These are phyloP conservation scores for Euzophera pinguis DNA, from an alignment of 2,888 invertebrate genomes.

Conservation along the genomic window DNA sequence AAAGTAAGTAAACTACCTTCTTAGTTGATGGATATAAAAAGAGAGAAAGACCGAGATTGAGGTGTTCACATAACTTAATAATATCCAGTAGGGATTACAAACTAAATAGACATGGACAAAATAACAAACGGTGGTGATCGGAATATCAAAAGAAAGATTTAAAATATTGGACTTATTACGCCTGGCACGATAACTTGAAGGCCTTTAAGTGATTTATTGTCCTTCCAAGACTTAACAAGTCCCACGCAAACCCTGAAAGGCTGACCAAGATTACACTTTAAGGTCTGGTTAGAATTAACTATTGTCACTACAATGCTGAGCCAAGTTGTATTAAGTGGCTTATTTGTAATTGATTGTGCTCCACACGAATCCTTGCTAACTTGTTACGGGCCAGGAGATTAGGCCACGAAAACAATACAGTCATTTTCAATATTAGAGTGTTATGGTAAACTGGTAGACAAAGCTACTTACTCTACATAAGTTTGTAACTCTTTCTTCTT, in stretches of 20 bases:
- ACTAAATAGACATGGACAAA: no score
- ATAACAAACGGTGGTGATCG: no score
- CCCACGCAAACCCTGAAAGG: background rate
- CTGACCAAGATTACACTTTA: slow-evolving; percentile 1
- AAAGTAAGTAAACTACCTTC: no score
- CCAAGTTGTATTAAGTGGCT: slow-evolving; percentile 2
- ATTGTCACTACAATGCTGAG: slow-evolving; percentile 4
- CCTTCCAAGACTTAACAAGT: background rate
- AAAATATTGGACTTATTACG: no score
- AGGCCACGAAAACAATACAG: background rate
- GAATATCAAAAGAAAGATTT: no score
- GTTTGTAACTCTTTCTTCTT: no score
- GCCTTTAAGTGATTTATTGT: background rate
- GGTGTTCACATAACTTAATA: no score
- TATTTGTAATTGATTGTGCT: slow-evolving; percentile 7
- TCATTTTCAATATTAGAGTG: background rate
- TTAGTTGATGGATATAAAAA: no score
- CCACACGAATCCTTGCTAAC: slow-evolving; percentile 7
- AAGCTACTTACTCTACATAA: no score
- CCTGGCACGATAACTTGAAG: background rate
- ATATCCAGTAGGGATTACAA: no score
- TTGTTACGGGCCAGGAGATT: background rate
- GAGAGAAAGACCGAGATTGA: no score
- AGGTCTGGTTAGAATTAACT: background rate
- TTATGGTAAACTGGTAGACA: no score